Percentiles rank a stretch among this genome's conserved stretches.
phyloP scores from a whole-genome alignment of 2,113 vertebrate genomes.

The Phalacrocorax pelagicus region DNA sequence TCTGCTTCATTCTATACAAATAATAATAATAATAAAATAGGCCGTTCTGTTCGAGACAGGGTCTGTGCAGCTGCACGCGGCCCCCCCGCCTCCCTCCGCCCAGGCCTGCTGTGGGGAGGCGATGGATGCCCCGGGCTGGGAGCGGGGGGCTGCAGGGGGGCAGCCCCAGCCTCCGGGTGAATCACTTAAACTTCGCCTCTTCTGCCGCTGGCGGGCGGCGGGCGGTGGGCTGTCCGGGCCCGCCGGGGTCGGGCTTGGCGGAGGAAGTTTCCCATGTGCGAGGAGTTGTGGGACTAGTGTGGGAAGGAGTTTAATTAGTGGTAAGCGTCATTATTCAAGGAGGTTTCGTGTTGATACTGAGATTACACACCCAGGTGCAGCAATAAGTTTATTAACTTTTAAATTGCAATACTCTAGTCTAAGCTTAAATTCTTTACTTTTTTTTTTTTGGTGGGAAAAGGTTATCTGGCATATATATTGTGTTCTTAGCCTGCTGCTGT shows the following conservation, averaged over 20 bases:
- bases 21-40: neutral
- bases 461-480: rapidly evolving
- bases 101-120: rapidly evolving
- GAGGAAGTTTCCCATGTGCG: constrained; percentile 1
- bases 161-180: neutral
- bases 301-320: constrained; percentile 50
- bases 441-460: rapidly evolving
- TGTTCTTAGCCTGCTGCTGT: neutral
- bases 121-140: neutral
- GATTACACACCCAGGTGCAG: neutral
- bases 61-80: neutral
- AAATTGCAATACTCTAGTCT: rapidly evolving
- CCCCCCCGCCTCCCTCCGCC: neutral
- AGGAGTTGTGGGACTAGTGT: neutral
- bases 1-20: neutral
- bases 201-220: rapidly evolving
- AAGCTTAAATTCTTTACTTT: neutral
- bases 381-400: neutral
- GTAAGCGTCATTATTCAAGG: neutral
- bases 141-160: rapidly evolving
- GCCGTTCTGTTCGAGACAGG: neutral
- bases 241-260: neutral
- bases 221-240: rapidly evolving
- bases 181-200: neutral
- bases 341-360: neutral